A percentile compares a stretch with the other conserved stretches of the same genome.
These are phyloP conservation scores for Agrilus planipennis DNA, from an alignment of 1,140 invertebrate genomes.

Conservation along the genomic window DNA sequence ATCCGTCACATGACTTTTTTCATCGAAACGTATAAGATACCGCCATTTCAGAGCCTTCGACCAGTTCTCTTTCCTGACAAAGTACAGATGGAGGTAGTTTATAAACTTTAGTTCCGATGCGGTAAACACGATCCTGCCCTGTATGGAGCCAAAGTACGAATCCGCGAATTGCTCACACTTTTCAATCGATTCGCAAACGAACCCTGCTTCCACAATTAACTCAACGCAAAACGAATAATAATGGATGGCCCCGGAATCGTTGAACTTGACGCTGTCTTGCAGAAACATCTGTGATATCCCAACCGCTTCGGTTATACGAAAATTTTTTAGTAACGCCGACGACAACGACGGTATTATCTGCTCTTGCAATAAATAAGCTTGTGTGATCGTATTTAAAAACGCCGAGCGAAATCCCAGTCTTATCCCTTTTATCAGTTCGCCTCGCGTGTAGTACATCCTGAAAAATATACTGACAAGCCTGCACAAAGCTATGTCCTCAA, in stretches of 20 bases:
- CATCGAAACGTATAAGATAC: constrained; percentile 3
- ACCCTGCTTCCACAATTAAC: constrained; percentile 36
- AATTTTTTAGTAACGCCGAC: constrained; percentile 30
- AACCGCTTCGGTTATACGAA: constrained; percentile 34
- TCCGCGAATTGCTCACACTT: constrained; percentile 22
- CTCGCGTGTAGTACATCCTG: constrained; percentile 29
- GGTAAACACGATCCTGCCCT: not conserved
- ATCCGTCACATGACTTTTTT: constrained; percentile 1
- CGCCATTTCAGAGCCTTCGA: constrained; percentile 8
- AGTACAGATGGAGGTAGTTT: constrained; percentile 11
- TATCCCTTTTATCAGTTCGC: constrained; percentile 28
- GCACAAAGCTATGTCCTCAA: constrained; percentile 34
- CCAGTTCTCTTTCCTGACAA: constrained; percentile 9
- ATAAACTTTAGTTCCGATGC: constrained; percentile 9
- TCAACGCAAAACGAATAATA: constrained; percentile 38
- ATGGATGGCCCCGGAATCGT: constrained; percentile 30
- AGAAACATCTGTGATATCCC: constrained; percentile 21
- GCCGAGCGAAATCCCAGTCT: constrained; percentile 33
- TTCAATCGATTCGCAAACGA: constrained; percentile 32
- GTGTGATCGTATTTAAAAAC: constrained; percentile 32
- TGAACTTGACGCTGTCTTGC: constrained; percentile 23
- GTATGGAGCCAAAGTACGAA: constrained; percentile 8
- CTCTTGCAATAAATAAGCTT: constrained; percentile 29
- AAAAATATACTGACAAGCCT: constrained; percentile 34
- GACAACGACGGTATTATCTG: constrained; percentile 36